Conservation (phyloP, 2,888 invertebrate species). For the Drosophila cyrtoloma region DNA sequence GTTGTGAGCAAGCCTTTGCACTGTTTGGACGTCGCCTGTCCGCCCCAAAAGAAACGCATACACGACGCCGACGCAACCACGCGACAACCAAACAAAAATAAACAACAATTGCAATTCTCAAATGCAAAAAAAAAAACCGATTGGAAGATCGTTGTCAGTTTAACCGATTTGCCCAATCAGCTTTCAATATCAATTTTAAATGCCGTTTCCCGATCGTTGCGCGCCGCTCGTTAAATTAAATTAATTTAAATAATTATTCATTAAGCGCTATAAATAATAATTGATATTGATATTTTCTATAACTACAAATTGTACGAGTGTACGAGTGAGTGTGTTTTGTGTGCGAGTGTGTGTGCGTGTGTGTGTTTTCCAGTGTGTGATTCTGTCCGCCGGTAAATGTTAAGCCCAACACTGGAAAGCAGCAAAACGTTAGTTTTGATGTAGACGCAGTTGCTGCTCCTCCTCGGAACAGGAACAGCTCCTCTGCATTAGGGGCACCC, state of each 20-base stretch:
- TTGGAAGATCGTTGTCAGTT: slow-evolving; percentile 17
- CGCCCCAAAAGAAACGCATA: slow-evolving; percentile 17
- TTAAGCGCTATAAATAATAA: slow-evolving; percentile 41
- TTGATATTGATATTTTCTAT: slow-evolving; percentile 52
- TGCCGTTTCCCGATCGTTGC: slow-evolving; percentile 48
- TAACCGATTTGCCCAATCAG: slow-evolving; percentile 36
- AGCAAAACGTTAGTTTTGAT: slow-evolving; percentile 54
- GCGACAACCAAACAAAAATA: slow-evolving; percentile 36
- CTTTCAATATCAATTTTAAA: slow-evolving; percentile 20
- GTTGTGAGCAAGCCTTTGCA: slow-evolving; percentile 82
- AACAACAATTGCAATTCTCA: slow-evolving; percentile 34
- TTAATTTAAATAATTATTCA: slow-evolving; percentile 59
- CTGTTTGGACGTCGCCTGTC: slow-evolving; percentile 72
- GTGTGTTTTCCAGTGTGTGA: slow-evolving; percentile 16
- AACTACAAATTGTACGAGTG: slow-evolving; percentile 17
- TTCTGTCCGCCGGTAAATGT: slow-evolving; percentile 67
- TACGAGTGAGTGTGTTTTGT: slow-evolving; percentile 3
- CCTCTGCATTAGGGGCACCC: slow-evolving; percentile 60
- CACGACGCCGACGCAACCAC: slow-evolving; percentile 44
- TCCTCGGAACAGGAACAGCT: slow-evolving; percentile 19
- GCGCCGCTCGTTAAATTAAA: slow-evolving; percentile 55
- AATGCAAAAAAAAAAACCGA: slow-evolving; percentile 23
- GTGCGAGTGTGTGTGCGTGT: slow-evolving; percentile 20
- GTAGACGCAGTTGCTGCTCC: slow-evolving; percentile 54
- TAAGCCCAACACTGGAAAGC: slow-evolving; percentile 14